Evolutionary conservation across 2,888 invertebrate species (phyloP), one percentile per base, ranked within the genome.

Genomic region (Lepidonotus clava): DNA sequence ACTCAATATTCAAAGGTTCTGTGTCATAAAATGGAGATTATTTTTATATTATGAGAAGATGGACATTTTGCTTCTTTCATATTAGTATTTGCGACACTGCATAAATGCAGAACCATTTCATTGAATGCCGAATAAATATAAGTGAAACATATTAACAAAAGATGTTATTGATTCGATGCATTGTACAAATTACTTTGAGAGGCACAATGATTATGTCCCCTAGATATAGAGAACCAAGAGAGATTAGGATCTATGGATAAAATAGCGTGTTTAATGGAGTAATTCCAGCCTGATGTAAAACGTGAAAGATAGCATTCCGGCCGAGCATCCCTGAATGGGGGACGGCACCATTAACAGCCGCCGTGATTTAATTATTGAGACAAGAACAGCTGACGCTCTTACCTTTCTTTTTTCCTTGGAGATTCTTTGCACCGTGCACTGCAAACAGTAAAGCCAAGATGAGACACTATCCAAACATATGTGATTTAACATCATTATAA

Each of bases 331-430:
- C 46, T 11, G 46, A 46, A 46, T 46, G 18, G 8, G 18, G 8
- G 46, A 46, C 8, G 18, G 46, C 8, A 46, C 18, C 8, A 18
- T 18, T 46, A 46, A 8, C 46, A 18, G 18, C 46, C 18, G 8
- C 46, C 8, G 18, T 18, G 18, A 46, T 46, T 8, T 18, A 46
- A 11, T 46, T 11, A 11, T 46, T 46, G 18, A 46, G 8, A 18
- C 46, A 18, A 46, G 18, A 46, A 11, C 18, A 8, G 32, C 5
- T 66, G 24, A 2, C 24, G 32, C 28, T 28, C 66, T 66, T 71
- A 71, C 71, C 71, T 71, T 71, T 71, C 71, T 71, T 71, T n/a
- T 71, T 71, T 18, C 71, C 71, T n/a, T 71, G 71, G 34, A 71
- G 71, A 71, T 71, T 71, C 71, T 38, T 71, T 14, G 71, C 71